Conservation (phyloP, 37 sponge, comb jelly and placozoan genomes). For the Halisarca cf. caerulea region DNA sequence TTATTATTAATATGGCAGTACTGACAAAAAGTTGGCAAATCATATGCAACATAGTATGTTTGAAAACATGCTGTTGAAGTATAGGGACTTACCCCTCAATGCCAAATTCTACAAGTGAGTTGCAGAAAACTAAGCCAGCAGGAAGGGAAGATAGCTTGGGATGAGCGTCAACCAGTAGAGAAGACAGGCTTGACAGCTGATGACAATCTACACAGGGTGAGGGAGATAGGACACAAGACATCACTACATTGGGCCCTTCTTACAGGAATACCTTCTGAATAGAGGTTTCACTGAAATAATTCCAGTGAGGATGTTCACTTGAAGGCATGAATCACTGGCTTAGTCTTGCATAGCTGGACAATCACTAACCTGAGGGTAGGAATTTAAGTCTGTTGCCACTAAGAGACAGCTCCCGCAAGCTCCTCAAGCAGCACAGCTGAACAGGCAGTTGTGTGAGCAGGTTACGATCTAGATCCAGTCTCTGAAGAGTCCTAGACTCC, state of each 20-base stretch:
- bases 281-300: no score
- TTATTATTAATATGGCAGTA: no score
- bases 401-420: slow-evolving; percentile 15
- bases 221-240: not conserved
- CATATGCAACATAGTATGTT: no score
- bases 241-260: no score
- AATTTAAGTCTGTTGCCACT: slow-evolving; percentile 28
- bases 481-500: slow-evolving; percentile 20
- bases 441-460: slow-evolving; percentile 16
- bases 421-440: slow-evolving; percentile 10
- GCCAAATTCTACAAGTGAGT: not conserved
- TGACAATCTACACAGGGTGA: not conserved
- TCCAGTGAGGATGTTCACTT: no score
- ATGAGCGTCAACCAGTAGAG: slow-evolving; percentile 2
- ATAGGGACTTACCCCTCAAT: slow-evolving; percentile 1
- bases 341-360: no score
- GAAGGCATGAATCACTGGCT: no score
- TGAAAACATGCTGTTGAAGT: no score
- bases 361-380: slow-evolving; percentile 21
- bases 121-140: not conserved
- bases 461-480: slow-evolving; percentile 33
- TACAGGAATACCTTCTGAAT: no score
- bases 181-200: not conserved
- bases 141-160: not conserved
- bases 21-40: no score